Evolutionary conservation across 2,888 invertebrate genomes (phyloP).

Genomic region (Drosophila prostipennis): DNA sequence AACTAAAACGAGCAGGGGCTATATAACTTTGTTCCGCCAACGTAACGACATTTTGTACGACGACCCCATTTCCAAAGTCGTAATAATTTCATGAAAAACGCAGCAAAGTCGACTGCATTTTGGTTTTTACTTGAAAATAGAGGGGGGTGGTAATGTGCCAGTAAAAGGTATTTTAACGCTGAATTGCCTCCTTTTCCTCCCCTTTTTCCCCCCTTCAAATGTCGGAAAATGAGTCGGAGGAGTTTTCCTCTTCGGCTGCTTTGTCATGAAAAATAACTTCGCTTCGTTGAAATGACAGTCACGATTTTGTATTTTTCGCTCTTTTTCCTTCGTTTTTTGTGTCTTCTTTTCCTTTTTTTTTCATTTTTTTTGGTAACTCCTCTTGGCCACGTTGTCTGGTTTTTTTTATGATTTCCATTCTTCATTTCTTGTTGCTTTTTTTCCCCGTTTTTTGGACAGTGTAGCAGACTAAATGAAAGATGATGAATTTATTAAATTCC

Average conservation of each 20-base stretch:
- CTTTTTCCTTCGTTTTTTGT: constrained; percentile 19
- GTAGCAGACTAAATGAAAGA: constrained; percentile 71
- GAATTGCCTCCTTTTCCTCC: constrained; percentile 54
- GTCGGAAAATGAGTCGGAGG: constrained; percentile 56
- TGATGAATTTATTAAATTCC: constrained; percentile 77
- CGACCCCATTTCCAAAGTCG: constrained; percentile 80
- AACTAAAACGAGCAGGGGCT: constrained; percentile 52
- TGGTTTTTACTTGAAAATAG: constrained; percentile 17
- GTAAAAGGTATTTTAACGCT: constrained; percentile 79
- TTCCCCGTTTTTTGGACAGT: constrained; percentile 3
- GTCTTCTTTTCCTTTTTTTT: constrained; percentile 4
- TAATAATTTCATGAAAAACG: constrained; percentile 80
- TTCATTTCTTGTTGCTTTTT: constrained; percentile 8
- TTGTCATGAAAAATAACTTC: constrained; percentile 78
- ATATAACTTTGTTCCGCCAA: constrained; percentile 49
- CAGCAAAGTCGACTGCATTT: constrained; percentile 56
- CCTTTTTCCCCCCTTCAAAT: not conserved
- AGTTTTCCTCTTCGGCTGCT: constrained; percentile 63
- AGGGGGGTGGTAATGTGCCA: constrained; percentile 65
- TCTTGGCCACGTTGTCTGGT: constrained; percentile 10
- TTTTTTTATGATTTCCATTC: constrained; percentile 49
- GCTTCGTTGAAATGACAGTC: constrained; percentile 78
- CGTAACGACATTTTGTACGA: constrained; percentile 79
- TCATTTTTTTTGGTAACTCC: constrained; percentile 56
- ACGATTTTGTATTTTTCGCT: constrained; percentile 68